These are phyloP conservation scores for Alosa sapidissima DNA, from an alignment of 2,797 vertebrate genomes.

Conservation along the genomic window DNA sequence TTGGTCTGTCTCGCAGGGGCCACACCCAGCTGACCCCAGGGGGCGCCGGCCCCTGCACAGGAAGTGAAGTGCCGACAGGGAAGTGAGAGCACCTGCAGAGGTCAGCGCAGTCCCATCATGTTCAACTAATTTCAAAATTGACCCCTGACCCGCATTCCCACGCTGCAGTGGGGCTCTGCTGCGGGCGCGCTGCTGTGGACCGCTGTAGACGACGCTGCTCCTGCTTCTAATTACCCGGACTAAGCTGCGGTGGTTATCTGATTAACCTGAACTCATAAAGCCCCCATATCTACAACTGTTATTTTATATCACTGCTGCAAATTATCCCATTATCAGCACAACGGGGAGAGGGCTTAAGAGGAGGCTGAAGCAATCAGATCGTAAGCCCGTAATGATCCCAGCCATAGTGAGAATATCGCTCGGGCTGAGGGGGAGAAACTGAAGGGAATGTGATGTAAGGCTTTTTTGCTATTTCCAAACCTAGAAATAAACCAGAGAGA, in stretches of 20 bases:
- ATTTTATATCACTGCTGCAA: slow-evolving; percentile 84
- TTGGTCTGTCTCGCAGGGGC: slow-evolving; percentile 41
- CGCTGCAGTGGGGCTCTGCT: slow-evolving; percentile 64
- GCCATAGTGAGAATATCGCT: slow-evolving; percentile 61
- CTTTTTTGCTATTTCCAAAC: background rate
- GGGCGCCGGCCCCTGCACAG: slow-evolving; percentile 60
- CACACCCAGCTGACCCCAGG: slow-evolving; percentile 71
- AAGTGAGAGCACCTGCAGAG: slow-evolving; percentile 87
- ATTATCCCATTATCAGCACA: slow-evolving; percentile 87
- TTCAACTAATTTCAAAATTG: slow-evolving; percentile 89
- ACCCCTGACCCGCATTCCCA: slow-evolving; percentile 86
- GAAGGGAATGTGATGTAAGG: background rate
- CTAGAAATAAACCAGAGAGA: background rate
- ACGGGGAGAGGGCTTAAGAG: slow-evolving; percentile 74
- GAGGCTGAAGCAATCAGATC: slow-evolving; percentile 50
- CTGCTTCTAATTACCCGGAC: slow-evolving; percentile 88
- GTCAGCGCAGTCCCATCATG: slow-evolving; percentile 82
- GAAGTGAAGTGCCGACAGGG: slow-evolving; percentile 75
- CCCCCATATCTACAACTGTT: slow-evolving; percentile 73
- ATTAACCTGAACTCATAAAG: slow-evolving; percentile 74
- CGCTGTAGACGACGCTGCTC: slow-evolving; percentile 54
- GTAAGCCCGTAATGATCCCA: slow-evolving; percentile 69
- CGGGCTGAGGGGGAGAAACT: background rate
- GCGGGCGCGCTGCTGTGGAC: too few species aligned
- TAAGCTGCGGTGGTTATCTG: slow-evolving; percentile 83